These are phyloP conservation scores for Trimorus sp. DNA, from an alignment of 2,888 invertebrate genomes.

Conservation along the genomic window DNA sequence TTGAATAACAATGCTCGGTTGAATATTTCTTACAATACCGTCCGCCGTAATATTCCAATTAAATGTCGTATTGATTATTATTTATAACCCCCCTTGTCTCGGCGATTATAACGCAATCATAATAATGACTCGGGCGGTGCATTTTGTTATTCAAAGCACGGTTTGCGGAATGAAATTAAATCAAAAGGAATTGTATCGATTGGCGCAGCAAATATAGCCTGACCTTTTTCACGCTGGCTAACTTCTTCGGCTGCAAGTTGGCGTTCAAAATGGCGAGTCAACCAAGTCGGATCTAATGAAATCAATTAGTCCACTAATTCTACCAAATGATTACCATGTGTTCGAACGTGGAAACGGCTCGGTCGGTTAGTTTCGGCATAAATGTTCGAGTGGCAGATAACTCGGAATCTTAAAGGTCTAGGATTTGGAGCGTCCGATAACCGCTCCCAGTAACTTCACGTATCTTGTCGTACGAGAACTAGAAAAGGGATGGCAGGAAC, in stretches of 20 bases:
- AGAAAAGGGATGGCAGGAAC: constrained; percentile 73
- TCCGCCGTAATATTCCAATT: too few relatives aligned
- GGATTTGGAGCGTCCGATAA: constrained; percentile 77
- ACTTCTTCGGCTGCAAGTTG: constrained; percentile 11
- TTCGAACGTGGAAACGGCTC: constrained; percentile 51
- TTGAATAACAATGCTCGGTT: too few relatives aligned
- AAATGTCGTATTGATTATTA: too few relatives aligned
- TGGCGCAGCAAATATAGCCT: constrained; percentile 1
- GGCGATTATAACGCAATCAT: too few relatives aligned
- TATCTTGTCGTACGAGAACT: constrained; percentile 73
- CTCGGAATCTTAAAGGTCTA: constrained; percentile 75
- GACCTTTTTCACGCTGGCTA: constrained; percentile 6
- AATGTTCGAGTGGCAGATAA: constrained; percentile 76
- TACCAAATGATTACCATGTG: constrained; percentile 58
- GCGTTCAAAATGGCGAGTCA: constrained; percentile 26
- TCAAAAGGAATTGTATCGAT: constrained; percentile 14
- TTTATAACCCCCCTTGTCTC: too few relatives aligned
- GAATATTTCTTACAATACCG: too few relatives aligned
- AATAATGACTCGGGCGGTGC: too few relatives aligned
- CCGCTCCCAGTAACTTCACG: constrained; percentile 77
- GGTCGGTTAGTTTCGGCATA: constrained; percentile 75
- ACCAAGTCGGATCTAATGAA: constrained; percentile 43
- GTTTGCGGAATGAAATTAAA: not conserved
- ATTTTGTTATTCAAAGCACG: too few relatives aligned
- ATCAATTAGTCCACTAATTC: constrained; percentile 57